Base-by-base conservation (phyloP, 2,797 vertebrate species). In the Catostomus latipinnis region DNA sequence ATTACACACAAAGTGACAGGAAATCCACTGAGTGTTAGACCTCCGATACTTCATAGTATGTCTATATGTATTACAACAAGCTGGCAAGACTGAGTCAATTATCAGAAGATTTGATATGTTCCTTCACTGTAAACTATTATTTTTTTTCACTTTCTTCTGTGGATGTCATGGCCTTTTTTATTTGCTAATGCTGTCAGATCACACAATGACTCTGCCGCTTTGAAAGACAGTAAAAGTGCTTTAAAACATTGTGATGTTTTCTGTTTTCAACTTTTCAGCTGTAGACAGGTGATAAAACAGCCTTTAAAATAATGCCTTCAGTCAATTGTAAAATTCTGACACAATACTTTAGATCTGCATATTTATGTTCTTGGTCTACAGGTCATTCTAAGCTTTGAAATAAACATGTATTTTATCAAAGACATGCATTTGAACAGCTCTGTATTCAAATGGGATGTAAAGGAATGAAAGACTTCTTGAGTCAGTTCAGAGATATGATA, bases 401-500 rank as follows among this genome's bases (percentile, higher is more conserved):
- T 58, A 16, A 65, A 13, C 9, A 43, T 74, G 6, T 53, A 57
- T 68, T 58, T 22, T 8, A 3, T 34, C 34, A 74, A 78, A 78
- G 65, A 48, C 50, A 71, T 14, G 16, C 69, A 8, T 56, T 53
- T 65, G 6, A 73, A 58, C 16, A n/a, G 10, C 6, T 1, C 5
- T 14, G n/a, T 63, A 57, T 65, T 78, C 49, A 76, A 70, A 71
- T 48, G 6, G 71, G 46, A 72, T 74, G 46, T 73, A 56, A 16
- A 9, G 6, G 60, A 45, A 8, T 46, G 56, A 77, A 50, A 68
- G 68, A 34, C 62, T 54, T 75, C 57, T 18, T 18, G 61, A 81
- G 84, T 81, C 71, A 69, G 84, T 71, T 77, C 81, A 78, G 81
- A 82, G 81, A 89, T 84, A 88, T 78, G 74, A 84, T 80, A 82